Evolutionary conservation across 35 echinoderm and acorn worm species (phyloP), one percentile per base, ranked within the genome.

Genomic region (Patiria miniata): DNA sequence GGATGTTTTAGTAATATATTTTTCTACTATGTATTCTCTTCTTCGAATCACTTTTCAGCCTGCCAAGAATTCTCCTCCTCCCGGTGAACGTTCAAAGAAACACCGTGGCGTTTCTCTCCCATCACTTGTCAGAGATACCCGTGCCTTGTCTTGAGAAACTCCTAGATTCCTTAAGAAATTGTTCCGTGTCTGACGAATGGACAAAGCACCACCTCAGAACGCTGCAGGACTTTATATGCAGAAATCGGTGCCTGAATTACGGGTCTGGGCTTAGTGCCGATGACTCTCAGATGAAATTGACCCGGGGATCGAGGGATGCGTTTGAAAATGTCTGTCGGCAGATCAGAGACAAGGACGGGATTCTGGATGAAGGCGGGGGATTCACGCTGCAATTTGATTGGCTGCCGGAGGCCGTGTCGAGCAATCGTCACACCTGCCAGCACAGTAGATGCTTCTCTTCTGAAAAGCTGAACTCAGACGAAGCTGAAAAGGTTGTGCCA

Each of bases 71-170:
- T 80, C 44, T 40, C 4, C 78, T 80, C 8, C 38, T 87, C 8
- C 76, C 85, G 1, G 30, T 87, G 3, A 44, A 87, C 44, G 39
- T 87, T 42, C 65, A 79, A 32, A 52, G 76, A 52, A 79, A 47
- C 18, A 68, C 77, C 8, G 2, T 87, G 5, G 68, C 22, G 1
- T 29, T 87, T 15, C 73, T 87, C 23, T 87, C 73, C 8, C 37
- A 87, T 16, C 85, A 78, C 52, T 44, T 51, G n/a, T 54, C 51
- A 54, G 85, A 87, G 53, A 52, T 87, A 5, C 85, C 85, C 14
- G 39, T 87, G 37, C 61, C 68, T 32, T 77, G 37, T 15, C 73
- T 87, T 14, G 39, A 78, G 12, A 79, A 87, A 40, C 37, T 87
- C 40, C 73, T 51, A 1, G 33, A 59, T 40, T 77, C 40, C 37